Percentiles rank a stretch among this genome's conserved stretches.
Conservation (phyloP, 2,888 invertebrate genomes). For the Salpingus planirostris region DNA sequence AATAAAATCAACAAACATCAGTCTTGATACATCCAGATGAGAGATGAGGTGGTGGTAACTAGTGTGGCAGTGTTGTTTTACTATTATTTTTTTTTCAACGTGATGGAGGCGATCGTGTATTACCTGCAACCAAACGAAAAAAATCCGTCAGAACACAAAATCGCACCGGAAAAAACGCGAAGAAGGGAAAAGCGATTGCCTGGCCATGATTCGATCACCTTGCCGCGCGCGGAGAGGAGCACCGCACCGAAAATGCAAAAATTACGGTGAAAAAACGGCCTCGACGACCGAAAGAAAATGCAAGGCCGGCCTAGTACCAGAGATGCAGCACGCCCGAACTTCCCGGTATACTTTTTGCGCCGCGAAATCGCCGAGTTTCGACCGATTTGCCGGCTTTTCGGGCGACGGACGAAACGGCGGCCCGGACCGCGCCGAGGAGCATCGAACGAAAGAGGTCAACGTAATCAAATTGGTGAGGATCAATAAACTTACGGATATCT, state of each 20-base stretch:
- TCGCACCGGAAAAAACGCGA: background rate
- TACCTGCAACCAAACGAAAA: constrained; percentile 32
- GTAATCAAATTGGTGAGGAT: constrained; percentile 17
- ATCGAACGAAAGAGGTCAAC: constrained; percentile 17
- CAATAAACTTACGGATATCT: constrained; percentile 17
- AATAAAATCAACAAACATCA: constrained; percentile 43
- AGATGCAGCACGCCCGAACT: too few relatives aligned
- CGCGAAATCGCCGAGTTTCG: too few relatives aligned
- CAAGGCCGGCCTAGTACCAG: too few relatives aligned
- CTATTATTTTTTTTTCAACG: constrained; percentile 1
- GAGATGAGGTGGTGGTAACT: constrained; percentile 39
- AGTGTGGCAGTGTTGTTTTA: constrained; percentile 40
- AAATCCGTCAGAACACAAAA: constrained; percentile 13
- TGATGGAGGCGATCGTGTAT: constrained; percentile 17
- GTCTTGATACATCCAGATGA: constrained; percentile 41
- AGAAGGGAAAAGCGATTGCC: constrained; percentile 3
- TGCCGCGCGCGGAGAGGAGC: too few relatives aligned
- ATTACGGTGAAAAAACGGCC: constrained; percentile 15
- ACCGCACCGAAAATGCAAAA: constrained; percentile 11
- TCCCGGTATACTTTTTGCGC: too few relatives aligned
- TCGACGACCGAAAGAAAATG: too few relatives aligned
- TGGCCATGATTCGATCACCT: constrained; percentile 25
- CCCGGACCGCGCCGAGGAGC: too few relatives aligned
- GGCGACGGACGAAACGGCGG: too few relatives aligned
- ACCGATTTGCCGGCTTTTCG: too few relatives aligned